Percentiles rank a stretch among this genome's conserved stretches.
Evolutionary conservation across 2,888 invertebrate species (phyloP).

Genomic region (Teleogryllus oceanicus): DNA sequence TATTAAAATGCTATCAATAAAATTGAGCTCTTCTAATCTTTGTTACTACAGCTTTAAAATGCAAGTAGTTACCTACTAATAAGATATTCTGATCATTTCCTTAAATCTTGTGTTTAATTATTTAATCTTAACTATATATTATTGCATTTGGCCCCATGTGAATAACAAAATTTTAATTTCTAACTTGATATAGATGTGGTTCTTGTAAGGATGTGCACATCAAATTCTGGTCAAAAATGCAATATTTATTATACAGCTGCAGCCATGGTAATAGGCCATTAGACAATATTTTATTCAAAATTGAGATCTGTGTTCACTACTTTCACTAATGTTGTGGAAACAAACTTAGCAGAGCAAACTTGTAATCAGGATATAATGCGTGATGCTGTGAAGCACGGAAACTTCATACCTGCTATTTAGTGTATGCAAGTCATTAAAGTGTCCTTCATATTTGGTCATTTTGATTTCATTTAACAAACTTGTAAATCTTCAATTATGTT

Average conservation of each 20-base stretch:
- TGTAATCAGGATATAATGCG: not conserved
- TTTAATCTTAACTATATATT: not conserved
- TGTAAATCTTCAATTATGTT: not conserved
- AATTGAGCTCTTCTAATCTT: not conserved
- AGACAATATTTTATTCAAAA: slow-evolving; percentile 10
- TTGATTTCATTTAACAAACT: slow-evolving; percentile 11
- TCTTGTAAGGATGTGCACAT: not conserved
- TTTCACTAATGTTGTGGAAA: not conserved
- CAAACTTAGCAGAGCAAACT: not conserved
- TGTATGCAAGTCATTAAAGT: not conserved
- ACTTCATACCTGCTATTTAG: not conserved
- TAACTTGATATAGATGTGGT: not conserved
- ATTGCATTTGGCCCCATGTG: not conserved
- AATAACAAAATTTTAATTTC: not conserved
- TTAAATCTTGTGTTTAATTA: not conserved
- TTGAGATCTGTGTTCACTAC: slow-evolving; percentile 5
- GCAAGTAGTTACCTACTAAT: not conserved
- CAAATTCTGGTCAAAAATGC: slow-evolving; percentile 1
- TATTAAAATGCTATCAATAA: too few species aligned
- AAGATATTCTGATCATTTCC: not conserved
- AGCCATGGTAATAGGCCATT: not conserved
- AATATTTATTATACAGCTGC: not conserved
- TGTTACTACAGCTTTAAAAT: not conserved
- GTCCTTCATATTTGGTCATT: not conserved
- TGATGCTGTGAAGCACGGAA: not conserved